Evolutionary conservation across 2,113 vertebrate genomes (phyloP), one percentile per base, ranked within the genome.

Genomic region (Poeciliopsis turrubarensis): DNA sequence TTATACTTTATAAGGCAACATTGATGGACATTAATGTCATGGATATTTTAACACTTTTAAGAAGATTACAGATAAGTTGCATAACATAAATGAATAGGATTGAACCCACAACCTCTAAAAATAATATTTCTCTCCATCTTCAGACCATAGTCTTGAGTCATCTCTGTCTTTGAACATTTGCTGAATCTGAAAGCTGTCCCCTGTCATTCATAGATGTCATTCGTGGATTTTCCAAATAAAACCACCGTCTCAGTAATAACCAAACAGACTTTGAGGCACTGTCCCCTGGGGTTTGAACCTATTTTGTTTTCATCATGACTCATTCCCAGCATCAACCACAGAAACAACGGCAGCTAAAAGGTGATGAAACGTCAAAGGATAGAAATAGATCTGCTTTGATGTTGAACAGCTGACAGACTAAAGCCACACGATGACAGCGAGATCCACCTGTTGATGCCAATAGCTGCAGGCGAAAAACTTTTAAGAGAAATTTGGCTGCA

Each of bases 361-460:
- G 65, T 57, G 70, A 82, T 70, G 47, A 78, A 81, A 47, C 67
- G 3, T 71, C 44, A 61, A 71, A 47, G 0, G 17, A 74, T 67
- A 26, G 63, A 61, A 83, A 79, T 68, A 69, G 70, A 66, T 70
- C 3, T 47, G 25, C 31, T 29, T n/a, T 71, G 37, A 79, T 65
- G 69, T 54, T 12, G 62, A 84, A 73, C 37, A 31, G 31, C 27
- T 68, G 54, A 79, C 63, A 68, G 62, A 60, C n/a, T 73, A 62
- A 76, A 77, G 60, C 51, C 47, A 68, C 27, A 10, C 22, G 39
- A 70, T 32, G 72, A 30, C 74, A 69, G 61, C 39, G 29, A 79
- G 65, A 76, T n/a, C 37, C 60, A 61, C 61, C 54, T 80, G 47
- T 78, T 72, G 72, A 70, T 73, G 57, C 79, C 68, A 77, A 25